A percentile compares a stretch with the other conserved stretches of the same genome.
Conservation (phyloP, 2,797 vertebrate genomes). For the Urocyon cinereoargenteus region DNA sequence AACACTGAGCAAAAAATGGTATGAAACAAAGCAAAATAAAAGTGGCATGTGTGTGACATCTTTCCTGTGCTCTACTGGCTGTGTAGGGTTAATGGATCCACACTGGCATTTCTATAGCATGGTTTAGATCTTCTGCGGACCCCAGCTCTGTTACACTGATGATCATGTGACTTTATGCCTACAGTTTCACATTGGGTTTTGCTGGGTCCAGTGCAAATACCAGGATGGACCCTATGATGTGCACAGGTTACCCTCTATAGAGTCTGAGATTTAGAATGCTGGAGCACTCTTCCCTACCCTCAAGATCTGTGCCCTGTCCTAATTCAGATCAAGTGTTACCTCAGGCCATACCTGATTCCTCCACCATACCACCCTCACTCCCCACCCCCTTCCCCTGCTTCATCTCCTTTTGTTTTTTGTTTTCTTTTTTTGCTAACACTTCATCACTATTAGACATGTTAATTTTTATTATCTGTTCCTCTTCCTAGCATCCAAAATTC, state of each 20-base stretch:
- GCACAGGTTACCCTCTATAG: rapidly evolving
- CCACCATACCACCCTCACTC: rapidly evolving
- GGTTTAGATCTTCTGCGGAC: not conserved
- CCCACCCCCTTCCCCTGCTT: rapidly evolving
- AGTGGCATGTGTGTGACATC: not conserved
- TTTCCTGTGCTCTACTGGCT: rapidly evolving
- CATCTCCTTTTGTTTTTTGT: not conserved
- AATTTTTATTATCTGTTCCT: not conserved
- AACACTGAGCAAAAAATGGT: not conserved
- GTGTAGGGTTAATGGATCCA: not conserved
- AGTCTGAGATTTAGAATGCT: not conserved
- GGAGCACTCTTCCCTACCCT: not conserved
- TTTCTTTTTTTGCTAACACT: not conserved
- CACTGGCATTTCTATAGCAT: rapidly evolving
- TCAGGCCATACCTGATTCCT: not conserved
- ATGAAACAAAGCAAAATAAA: not conserved
- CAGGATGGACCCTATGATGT: too few species aligned
- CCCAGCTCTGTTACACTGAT: not conserved
- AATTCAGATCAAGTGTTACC: not conserved
- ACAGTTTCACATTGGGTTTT: not conserved
- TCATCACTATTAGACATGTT: not conserved
- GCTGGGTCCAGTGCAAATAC: rapidly evolving
- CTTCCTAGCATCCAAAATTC: not conserved
- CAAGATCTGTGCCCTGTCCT: not conserved
- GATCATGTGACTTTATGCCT: not conserved